Evolutionary conservation across 1,140 invertebrate genomes (phyloP).

Genomic region (Coenobita brevimanus): DNA sequence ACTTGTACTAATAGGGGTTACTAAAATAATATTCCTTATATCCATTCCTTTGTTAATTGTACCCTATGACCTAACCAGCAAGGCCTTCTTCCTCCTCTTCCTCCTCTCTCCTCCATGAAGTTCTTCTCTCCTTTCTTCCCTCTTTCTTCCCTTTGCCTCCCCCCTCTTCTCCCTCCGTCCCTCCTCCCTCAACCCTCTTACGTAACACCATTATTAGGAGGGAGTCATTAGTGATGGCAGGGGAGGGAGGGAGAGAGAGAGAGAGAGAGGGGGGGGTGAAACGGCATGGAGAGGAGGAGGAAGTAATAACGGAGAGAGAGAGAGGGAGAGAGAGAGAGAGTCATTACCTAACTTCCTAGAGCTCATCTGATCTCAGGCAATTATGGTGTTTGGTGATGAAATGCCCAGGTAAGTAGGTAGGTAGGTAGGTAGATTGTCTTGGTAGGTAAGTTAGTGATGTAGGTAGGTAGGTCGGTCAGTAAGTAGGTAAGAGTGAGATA

Average conservation of each 20-base stretch:
- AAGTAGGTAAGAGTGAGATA: no score
- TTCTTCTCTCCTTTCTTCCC: background rate
- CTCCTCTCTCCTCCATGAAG: background rate
- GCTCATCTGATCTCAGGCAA: no score
- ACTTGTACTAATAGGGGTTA: no score
- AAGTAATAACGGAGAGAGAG: background rate
- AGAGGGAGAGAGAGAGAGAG: constrained; percentile 9
- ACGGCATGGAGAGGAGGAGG: background rate
- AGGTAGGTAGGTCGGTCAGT: no score
- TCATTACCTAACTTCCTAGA: no score
- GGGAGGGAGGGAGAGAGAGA: background rate
- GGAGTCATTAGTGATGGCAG: background rate
- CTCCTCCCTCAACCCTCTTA: background rate
- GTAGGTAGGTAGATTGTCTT: no score
- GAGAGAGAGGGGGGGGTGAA: background rate
- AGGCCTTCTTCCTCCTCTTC: background rate
- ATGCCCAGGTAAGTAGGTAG: no score
- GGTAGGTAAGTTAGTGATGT: no score
- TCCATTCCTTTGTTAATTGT: no score
- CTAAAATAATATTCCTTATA: no score
- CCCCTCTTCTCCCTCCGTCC: background rate
- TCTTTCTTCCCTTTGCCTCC: background rate
- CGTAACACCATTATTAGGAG: background rate
- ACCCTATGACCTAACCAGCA: no score
- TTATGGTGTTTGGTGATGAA: background rate